phyloP scores from a whole-genome alignment of 2,888 invertebrate genomes.

The Eupelmus urozonus region DNA sequence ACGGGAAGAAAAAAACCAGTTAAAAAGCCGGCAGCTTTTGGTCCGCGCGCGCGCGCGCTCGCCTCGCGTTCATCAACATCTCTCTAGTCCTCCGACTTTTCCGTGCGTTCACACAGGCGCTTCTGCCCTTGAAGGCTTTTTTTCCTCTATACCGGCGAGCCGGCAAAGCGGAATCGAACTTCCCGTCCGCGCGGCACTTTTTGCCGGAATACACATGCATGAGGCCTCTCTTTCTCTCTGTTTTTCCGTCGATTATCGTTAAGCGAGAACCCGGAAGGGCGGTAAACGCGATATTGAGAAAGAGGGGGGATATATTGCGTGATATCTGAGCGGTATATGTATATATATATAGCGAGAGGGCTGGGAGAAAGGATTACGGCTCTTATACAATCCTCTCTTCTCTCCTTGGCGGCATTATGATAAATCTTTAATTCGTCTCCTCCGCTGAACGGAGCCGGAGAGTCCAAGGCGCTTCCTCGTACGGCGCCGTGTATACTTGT shows the following conservation, averaged over 20 bases:
- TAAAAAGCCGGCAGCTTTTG: no score
- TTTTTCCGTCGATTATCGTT: conserved; percentile 19
- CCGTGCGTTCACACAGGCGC: neutral
- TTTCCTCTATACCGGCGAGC: no score
- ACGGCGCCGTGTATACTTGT: neutral
- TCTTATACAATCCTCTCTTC: conserved; percentile 40
- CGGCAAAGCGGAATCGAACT: conserved; percentile 9
- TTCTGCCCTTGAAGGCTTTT: neutral
- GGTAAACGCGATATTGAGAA: neutral
- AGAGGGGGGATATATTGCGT: conserved; percentile 27
- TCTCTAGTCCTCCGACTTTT: neutral
- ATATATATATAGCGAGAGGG: conserved; percentile 32
- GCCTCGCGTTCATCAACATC: conserved; percentile 8
- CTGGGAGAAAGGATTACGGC: conserved; percentile 49
- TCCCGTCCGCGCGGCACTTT: no score
- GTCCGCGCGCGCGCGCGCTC: no score
- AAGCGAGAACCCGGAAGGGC: conserved; percentile 39
- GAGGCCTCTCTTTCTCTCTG: no score
- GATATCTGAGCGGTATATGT: conserved; percentile 15
- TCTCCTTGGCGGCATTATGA: conserved; percentile 20
- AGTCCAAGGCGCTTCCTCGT: conserved; percentile 28
- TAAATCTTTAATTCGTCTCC: conserved; percentile 30
- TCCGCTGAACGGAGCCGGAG: neutral
- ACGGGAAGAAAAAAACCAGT: neutral
- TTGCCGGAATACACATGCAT: no score